Percentiles rank a stretch among this genome's conserved stretches.
Conservation (phyloP, 2,797 vertebrate species). For the Psittacula derbiana region DNA sequence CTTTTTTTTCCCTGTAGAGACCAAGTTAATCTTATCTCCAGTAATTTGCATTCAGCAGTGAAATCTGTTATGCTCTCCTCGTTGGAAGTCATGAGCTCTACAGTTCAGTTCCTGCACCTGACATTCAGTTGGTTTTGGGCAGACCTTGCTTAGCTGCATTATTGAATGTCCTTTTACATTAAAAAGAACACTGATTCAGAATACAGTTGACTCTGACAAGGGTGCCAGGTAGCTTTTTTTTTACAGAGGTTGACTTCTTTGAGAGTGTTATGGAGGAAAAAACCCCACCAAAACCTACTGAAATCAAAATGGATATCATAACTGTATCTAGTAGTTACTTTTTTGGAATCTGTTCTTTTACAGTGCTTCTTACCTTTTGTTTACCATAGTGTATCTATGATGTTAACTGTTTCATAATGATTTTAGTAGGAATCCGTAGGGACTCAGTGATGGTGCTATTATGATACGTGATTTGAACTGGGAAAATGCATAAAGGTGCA, state of each 20-base stretch:
- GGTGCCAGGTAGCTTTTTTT: neutral
- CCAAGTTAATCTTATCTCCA: neutral
- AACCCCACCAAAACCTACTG: too few species aligned
- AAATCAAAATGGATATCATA: neutral
- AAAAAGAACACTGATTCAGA: neutral
- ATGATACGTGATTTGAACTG: slow-evolving; percentile 38
- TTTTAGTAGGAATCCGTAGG: slow-evolving; percentile 28
- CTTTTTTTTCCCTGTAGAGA: neutral
- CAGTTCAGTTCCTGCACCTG: neutral
- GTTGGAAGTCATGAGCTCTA: neutral
- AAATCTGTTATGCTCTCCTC: neutral
- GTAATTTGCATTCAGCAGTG: neutral
- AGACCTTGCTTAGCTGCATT: neutral
- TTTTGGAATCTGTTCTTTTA: slow-evolving; percentile 18
- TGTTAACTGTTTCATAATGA: slow-evolving; percentile 46
- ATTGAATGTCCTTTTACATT: neutral
- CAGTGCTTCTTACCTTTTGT: neutral
- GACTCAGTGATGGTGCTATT: slow-evolving; percentile 49
- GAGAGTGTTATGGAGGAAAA: neutral
- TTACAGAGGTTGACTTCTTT: neutral
- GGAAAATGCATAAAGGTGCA: slow-evolving; percentile 24
- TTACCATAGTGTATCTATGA: neutral
- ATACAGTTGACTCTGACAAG: neutral
- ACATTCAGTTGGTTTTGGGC: neutral
- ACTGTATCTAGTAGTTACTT: slow-evolving; percentile 5